A percentile compares a stretch with the other conserved stretches of the same genome.
Conservation (phyloP, 2,888 invertebrate species). For the Callyntrura sp. region DNA sequence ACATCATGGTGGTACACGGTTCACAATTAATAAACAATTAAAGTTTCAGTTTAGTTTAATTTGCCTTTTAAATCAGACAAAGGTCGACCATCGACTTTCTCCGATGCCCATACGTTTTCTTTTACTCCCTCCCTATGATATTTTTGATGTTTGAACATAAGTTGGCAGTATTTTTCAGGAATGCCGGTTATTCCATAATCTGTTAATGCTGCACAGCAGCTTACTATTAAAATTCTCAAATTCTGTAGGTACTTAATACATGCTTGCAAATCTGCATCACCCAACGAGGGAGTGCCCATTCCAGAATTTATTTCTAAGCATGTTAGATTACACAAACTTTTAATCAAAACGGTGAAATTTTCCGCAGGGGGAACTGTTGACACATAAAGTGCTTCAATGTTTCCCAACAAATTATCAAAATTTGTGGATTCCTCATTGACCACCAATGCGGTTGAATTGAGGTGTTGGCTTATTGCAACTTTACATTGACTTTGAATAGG, state of each 20-base stretch:
- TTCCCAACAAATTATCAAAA: neutral
- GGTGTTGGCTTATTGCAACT: neutral
- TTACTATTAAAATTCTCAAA: slow-evolving; percentile 61
- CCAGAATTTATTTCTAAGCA: slow-evolving; percentile 67
- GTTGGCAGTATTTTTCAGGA: slow-evolving; percentile 43
- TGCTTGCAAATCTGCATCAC: slow-evolving; percentile 73
- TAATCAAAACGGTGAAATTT: slow-evolving; percentile 44
- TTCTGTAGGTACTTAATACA: slow-evolving; percentile 63
- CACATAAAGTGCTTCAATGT: slow-evolving; percentile 38
- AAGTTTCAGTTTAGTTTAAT: neutral
- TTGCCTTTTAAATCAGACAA: slow-evolving; percentile 69
- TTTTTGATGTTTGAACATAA: slow-evolving; percentile 62
- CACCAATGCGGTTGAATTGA: neutral
- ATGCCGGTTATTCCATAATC: slow-evolving; percentile 78
- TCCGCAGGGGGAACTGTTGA: neutral
- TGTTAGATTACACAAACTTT: slow-evolving; percentile 61
- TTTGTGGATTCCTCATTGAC: neutral
- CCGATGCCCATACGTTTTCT: slow-evolving; percentile 22
- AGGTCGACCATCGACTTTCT: slow-evolving; percentile 53
- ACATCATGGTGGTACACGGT: neutral
- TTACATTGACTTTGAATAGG: neutral
- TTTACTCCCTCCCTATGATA: slow-evolving; percentile 42
- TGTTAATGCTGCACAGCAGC: slow-evolving; percentile 64
- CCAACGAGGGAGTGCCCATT: slow-evolving; percentile 16
- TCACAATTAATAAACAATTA: too few relatives aligned